These are phyloP conservation scores for Bombus difficillimus DNA, from an alignment of 1,140 invertebrate species.

Conservation along the genomic window DNA sequence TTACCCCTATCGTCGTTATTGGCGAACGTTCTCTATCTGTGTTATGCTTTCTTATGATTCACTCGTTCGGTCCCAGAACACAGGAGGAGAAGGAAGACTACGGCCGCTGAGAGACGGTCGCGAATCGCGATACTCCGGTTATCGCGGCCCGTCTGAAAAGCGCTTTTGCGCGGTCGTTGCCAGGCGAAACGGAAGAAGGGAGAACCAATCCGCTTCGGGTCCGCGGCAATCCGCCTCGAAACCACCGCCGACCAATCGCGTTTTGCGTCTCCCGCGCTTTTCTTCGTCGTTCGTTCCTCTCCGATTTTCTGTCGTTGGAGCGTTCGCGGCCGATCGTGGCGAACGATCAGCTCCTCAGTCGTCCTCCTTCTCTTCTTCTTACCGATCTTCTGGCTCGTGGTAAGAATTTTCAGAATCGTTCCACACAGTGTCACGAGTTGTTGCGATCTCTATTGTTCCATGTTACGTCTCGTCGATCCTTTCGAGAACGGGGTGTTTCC, in stretches of 20 bases:
- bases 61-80: neutral
- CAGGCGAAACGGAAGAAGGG: slow-evolving; percentile 17
- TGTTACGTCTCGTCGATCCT: too few relatives aligned
- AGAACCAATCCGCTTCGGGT: slow-evolving; percentile 19
- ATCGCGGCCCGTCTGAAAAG: neutral
- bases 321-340: neutral
- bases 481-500: too few relatives aligned
- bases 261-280: neutral
- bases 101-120: neutral
- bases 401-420: neutral
- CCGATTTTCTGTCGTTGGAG: neutral
- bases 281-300: too few relatives aligned
- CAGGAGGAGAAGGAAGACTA: neutral
- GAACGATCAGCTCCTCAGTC: neutral
- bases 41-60: slow-evolving; percentile 13
- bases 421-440: too few relatives aligned
- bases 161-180: slow-evolving; percentile 1
- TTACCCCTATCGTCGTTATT: neutral
- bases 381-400: neutral
- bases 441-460: too few relatives aligned
- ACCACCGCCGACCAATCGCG: neutral
- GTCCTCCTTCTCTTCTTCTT: neutral
- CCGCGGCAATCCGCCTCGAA: slow-evolving; percentile 1
- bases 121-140: slow-evolving; percentile 10
- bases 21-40: neutral